Evolutionary conservation across 2,888 invertebrate genomes (phyloP), one percentile per base, ranked within the genome.

Genomic region (Drosophila stalkeri): DNA sequence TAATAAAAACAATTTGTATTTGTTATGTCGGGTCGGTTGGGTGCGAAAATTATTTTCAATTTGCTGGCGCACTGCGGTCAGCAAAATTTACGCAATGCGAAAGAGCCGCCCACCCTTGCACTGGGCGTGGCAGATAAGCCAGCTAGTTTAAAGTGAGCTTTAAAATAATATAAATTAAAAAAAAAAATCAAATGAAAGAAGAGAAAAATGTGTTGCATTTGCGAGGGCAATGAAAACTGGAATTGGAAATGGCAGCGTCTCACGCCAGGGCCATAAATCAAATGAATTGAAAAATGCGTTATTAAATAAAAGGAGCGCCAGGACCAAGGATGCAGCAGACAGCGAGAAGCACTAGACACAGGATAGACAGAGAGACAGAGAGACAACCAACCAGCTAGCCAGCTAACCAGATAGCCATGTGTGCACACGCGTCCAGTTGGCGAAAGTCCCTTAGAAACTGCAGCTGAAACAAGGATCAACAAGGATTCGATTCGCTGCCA

Each of bases 231-330:
- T 71, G 73, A 20, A 41, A 68, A 49, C 31, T 71, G 64, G 52
- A 56, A 57, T 65, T 64, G 71, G 51, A 67, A 78, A 85, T 67
- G 73, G 79, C 71, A 75, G 79, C 60, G 46, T 55, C 70, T 72
- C 86, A 85, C 86, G 85, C 71, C 59, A 68, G 41, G 27, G 73
- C 64, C 79, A 85, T 87, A 87, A 88, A 87, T 87, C 87, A 87
- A 81, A 77, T 86, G 85, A 73, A 73, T 80, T 85, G 88, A 82
- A 88, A 87, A 87, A 86, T 86, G 83, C 78, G 85, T 83, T 87
- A 88, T 87, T 86, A 86, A 88, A 87, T 86, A 78, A 82, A 82
- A 70, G 61, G 49, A 66, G 60, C 62, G 46, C 49, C 54, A 46
- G 46, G 33, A 20, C 44, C 59, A 59, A 56, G 67, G 47, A 71